These are phyloP conservation scores for Carpatolechia fugitivella DNA, from an alignment of 2,888 invertebrate species.

Conservation along the genomic window DNA sequence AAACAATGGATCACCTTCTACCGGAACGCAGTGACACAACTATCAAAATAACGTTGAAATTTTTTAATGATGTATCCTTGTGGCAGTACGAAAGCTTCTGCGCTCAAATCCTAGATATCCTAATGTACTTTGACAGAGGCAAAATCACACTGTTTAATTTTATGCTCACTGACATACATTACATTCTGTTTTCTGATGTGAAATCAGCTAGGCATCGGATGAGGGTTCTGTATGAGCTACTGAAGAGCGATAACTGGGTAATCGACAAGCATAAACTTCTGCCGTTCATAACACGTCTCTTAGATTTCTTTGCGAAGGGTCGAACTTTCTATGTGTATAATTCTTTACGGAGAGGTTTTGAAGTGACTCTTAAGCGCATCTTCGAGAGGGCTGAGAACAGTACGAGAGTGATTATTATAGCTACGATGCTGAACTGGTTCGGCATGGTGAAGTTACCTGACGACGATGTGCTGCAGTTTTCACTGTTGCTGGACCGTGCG, in stretches of 20 bases:
- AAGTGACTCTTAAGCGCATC: slow-evolving; percentile 74
- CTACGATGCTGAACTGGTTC: slow-evolving; percentile 74
- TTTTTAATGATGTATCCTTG: slow-evolving; percentile 42
- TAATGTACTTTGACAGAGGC: slow-evolving; percentile 46
- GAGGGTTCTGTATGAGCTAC: slow-evolving; percentile 68
- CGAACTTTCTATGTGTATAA: slow-evolving; percentile 39
- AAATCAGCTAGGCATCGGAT: slow-evolving; percentile 63
- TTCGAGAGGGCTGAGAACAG: slow-evolving; percentile 68
- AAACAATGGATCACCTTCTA: slow-evolving; percentile 43
- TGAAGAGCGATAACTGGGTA: slow-evolving; percentile 68
- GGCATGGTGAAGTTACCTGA: slow-evolving; percentile 55
- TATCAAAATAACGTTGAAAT: slow-evolving; percentile 48
- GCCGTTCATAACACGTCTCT: slow-evolving; percentile 59
- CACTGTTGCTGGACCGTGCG: slow-evolving; percentile 73
- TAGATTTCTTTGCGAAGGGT: slow-evolving; percentile 69
- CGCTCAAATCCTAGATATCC: slow-evolving; percentile 48
- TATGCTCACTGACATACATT: slow-evolving; percentile 55
- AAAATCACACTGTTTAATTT: slow-evolving; percentile 46
- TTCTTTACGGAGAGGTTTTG: slow-evolving; percentile 70
- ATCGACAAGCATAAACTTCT: slow-evolving; percentile 56
- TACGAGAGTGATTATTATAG: slow-evolving; percentile 68
- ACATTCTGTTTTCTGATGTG: slow-evolving; percentile 42
- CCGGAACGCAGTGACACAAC: slow-evolving; percentile 48
- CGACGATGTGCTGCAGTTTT: slow-evolving; percentile 73
- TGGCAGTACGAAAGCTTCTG: slow-evolving; percentile 57